Conservation (phyloP, 35 echinoderm and acorn worm genomes). For the Eucidaris tribuloides region DNA sequence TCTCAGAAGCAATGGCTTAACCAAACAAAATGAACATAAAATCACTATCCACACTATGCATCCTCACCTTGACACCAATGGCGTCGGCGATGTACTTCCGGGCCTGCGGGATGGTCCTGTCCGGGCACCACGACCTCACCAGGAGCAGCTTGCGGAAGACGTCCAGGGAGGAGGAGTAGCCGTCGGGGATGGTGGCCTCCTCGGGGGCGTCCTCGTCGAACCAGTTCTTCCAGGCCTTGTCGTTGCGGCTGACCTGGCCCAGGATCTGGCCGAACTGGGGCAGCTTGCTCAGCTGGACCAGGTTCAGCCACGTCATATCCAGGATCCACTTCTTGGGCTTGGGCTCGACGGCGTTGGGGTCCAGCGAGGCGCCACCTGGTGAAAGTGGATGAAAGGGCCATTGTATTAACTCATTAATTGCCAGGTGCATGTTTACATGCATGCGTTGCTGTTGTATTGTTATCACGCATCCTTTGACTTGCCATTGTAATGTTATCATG, state of each 20-base stretch:
- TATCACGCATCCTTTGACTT: no score
- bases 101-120: constrained; percentile 95
- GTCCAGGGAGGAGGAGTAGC: constrained; percentile 94
- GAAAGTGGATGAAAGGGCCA: no score
- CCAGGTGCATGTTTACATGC: no score
- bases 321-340: constrained; percentile 99
- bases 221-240: constrained; percentile 98
- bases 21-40: background rate
- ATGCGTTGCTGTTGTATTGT: no score
- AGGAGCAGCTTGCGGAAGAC: constrained; percentile 87
- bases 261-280: constrained; percentile 93
- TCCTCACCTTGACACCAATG: constrained; percentile 83
- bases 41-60: no score
- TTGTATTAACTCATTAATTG: no score
- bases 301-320: constrained; percentile 95
- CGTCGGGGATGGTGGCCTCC: constrained; percentile 90
- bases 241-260: constrained; percentile 82
- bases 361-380: constrained; percentile 92
- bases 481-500: no score
- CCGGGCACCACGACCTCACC: constrained; percentile 87
- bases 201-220: constrained; percentile 95
- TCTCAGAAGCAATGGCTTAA: background rate
- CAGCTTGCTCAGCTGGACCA: constrained; percentile 86
- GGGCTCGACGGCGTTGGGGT: constrained; percentile 90
- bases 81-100: constrained; percentile 96